phyloP scores from a whole-genome alignment of 2,888 invertebrate genomes.

The Hydroisotoma schaefferi region DNA sequence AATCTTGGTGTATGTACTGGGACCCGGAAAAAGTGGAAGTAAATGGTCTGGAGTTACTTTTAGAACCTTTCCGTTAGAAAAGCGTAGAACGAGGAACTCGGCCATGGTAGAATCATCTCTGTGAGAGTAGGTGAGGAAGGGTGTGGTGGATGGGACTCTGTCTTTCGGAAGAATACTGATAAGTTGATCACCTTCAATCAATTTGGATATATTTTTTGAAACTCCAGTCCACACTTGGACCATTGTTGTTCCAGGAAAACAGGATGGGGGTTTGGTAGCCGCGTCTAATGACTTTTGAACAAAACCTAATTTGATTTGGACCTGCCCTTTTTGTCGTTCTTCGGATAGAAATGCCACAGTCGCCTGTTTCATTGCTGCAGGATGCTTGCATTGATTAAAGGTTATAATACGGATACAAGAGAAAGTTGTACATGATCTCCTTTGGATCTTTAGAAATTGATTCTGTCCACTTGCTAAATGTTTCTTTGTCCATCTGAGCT shows the following conservation, averaged over 20 bases:
- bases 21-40: neutral
- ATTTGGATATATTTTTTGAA: neutral
- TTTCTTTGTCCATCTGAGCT: neutral
- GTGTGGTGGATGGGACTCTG: neutral
- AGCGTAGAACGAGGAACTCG: constrained; percentile 3
- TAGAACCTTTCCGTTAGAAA: constrained; percentile 14
- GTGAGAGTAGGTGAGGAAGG: constrained; percentile 21
- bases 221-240: neutral
- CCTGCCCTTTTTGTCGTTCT: neutral
- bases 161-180: neutral
- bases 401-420: constrained; percentile 12
- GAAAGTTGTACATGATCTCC: neutral
- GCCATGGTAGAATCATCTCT: neutral
- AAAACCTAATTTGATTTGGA: neutral
- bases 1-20: neutral
- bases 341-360: neutral
- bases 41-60: constrained; percentile 14
- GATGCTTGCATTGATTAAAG: neutral
- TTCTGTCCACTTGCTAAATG: neutral
- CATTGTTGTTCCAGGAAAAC: constrained; percentile 14
- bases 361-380: neutral
- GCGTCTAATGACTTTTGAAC: neutral
- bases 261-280: neutral
- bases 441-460: neutral
- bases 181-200: neutral